These are phyloP conservation scores for Bombyx mori DNA, from an alignment of 1,140 invertebrate genomes.

Conservation along the genomic window DNA sequence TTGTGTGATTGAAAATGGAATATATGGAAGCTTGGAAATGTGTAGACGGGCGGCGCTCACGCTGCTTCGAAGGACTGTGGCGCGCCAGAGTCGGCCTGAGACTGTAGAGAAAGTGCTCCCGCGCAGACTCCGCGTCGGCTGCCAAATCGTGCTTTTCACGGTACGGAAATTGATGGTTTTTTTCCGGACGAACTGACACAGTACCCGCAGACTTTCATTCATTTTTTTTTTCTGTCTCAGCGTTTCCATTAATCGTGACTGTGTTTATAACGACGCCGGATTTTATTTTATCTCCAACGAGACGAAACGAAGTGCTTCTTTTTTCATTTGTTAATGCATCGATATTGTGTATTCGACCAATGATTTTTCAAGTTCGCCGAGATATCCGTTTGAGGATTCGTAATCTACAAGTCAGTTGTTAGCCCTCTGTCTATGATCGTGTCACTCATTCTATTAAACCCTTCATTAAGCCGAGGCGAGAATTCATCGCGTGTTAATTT, in stretches of 20 bases:
- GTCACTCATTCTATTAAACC: slow-evolving; percentile 15
- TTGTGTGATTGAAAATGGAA: slow-evolving; percentile 9
- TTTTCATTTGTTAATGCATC: too few species aligned
- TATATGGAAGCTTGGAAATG: slow-evolving; percentile 20
- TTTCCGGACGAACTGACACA: slow-evolving; percentile 41
- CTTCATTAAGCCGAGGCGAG: slow-evolving; percentile 15
- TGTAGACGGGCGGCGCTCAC: slow-evolving; percentile 34
- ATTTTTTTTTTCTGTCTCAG: slow-evolving; percentile 1
- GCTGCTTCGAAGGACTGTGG: slow-evolving; percentile 46
- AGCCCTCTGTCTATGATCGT: slow-evolving; percentile 9
- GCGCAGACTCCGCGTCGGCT: slow-evolving; percentile 64
- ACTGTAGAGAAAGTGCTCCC: slow-evolving; percentile 60
- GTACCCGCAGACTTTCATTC: slow-evolving; percentile 23
- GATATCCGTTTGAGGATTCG: too few species aligned
- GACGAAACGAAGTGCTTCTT: too few species aligned
- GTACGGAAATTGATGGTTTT: slow-evolving; percentile 58
- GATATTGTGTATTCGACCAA: too few species aligned
- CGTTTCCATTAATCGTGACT: too few species aligned
- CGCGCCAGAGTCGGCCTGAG: slow-evolving; percentile 30
- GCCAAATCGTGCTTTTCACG: slow-evolving; percentile 65
- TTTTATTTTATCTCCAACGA: too few species aligned
- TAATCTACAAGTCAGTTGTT: too few species aligned
- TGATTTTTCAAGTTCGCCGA: too few species aligned
- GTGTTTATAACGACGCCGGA: too few species aligned
- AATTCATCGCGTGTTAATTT: slow-evolving; percentile 25